Conservation (phyloP, 2,113 vertebrate species). For the Eidolon helvum region DNA sequence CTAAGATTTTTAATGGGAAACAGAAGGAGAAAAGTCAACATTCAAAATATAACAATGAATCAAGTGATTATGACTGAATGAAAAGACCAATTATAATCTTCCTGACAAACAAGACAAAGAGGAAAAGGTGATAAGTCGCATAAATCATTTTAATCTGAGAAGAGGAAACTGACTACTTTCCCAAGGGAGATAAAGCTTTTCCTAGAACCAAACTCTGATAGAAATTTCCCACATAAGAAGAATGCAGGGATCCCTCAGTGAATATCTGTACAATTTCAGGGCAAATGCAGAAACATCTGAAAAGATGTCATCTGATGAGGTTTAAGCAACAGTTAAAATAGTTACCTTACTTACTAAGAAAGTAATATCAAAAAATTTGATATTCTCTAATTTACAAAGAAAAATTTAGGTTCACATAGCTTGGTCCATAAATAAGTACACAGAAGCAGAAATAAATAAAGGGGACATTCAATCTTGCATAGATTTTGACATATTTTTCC, state of each 20-base stretch:
- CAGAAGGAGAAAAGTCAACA: slow-evolving; percentile 33
- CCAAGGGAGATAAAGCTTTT: slow-evolving; percentile 47
- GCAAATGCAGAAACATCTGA: neutral
- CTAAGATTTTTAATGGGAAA: neutral
- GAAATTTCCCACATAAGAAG: neutral
- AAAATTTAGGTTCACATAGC: neutral
- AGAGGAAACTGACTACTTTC: slow-evolving; percentile 52
- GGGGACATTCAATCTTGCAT: neutral
- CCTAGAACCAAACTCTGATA: neutral
- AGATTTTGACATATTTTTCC: neutral
- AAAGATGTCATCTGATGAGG: neutral
- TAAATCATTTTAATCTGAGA: slow-evolving; percentile 33
- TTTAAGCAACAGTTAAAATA: neutral
- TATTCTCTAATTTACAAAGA: neutral
- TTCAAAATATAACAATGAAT: slow-evolving; percentile 35
- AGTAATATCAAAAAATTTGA: too few species aligned
- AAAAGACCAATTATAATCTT: neutral
- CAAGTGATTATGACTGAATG: neutral
- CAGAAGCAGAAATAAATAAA: neutral
- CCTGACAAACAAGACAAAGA: neutral
- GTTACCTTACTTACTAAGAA: neutral
- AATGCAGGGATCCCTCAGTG: neutral
- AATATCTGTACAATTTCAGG: neutral
- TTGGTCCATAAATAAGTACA: neutral
- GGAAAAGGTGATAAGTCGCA: neutral